Conservation (phyloP, 2,113 vertebrate genomes). For the Daboia siamensis region DNA sequence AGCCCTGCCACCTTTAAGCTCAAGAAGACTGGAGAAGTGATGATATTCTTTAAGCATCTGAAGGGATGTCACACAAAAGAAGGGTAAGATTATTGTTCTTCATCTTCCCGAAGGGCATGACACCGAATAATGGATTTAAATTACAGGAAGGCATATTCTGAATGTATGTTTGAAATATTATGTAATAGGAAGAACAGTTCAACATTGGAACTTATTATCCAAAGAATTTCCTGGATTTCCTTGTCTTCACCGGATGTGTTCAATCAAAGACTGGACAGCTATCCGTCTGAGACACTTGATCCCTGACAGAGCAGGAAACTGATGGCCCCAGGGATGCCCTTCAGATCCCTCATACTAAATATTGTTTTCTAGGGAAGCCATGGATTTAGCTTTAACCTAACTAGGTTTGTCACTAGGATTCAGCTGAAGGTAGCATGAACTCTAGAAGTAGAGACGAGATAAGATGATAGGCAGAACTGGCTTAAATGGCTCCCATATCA, state of each 20-base stretch:
- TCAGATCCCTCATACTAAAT: background rate
- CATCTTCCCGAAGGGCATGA: background rate
- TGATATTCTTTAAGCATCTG: background rate
- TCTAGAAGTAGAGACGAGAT: background rate
- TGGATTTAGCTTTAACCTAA: background rate
- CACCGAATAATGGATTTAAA: background rate
- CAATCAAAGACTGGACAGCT: background rate
- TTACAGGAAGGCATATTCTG: background rate
- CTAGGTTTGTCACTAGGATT: background rate
- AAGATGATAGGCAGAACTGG: background rate
- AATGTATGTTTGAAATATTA: background rate
- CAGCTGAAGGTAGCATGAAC: background rate
- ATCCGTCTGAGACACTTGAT: background rate
- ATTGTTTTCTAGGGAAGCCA: background rate
- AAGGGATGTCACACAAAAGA: background rate
- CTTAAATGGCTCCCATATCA: background rate
- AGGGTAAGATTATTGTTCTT: background rate
- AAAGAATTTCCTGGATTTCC: background rate
- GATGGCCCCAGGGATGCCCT: background rate
- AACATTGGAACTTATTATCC: background rate
- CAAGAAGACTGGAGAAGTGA: background rate
- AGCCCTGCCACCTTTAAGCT: background rate
- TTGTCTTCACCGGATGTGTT: background rate
- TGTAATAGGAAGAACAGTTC: background rate
- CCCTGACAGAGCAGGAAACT: background rate